Conservation (phyloP, 2,888 invertebrate species). For the Caenorhabditis doughertyi region DNA sequence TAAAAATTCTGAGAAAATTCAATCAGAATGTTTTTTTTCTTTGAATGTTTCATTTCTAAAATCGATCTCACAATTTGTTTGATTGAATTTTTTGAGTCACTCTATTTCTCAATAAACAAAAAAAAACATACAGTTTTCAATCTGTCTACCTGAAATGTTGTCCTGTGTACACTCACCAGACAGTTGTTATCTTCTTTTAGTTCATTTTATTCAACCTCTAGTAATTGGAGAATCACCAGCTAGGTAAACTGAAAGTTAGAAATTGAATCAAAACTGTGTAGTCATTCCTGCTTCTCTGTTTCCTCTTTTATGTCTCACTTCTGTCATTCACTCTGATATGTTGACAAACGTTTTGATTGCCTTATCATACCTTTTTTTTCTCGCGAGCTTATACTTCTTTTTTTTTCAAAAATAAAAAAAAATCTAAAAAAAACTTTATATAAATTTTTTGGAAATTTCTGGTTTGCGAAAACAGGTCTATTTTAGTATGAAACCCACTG, state of each 20-base stretch:
- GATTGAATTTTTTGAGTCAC: constrained; percentile 8
- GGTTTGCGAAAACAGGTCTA: background rate
- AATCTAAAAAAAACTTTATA: background rate
- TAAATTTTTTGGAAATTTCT: background rate
- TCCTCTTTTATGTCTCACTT: constrained; percentile 8
- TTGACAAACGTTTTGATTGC: constrained; percentile 51
- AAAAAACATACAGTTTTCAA: background rate
- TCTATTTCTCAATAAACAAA: background rate
- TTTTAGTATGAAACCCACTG: too few species aligned
- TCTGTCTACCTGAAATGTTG: too few species aligned
- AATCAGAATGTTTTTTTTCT: background rate
- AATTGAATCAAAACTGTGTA: constrained; percentile 13
- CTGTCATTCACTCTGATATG: constrained; percentile 43
- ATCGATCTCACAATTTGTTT: background rate
- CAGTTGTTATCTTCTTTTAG: background rate
- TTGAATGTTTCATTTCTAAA: background rate
- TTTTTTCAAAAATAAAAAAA: background rate
- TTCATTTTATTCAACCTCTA: background rate
- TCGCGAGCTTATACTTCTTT: background rate
- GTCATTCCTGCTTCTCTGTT: background rate
- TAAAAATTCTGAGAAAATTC: too few species aligned
- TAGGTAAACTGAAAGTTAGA: background rate
- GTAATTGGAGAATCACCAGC: background rate
- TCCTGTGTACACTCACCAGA: constrained; percentile 27
- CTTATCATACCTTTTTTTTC: constrained; percentile 29